phyloP scores from a whole-genome alignment of 2,113 vertebrate species.

The Archilochus colubris region DNA sequence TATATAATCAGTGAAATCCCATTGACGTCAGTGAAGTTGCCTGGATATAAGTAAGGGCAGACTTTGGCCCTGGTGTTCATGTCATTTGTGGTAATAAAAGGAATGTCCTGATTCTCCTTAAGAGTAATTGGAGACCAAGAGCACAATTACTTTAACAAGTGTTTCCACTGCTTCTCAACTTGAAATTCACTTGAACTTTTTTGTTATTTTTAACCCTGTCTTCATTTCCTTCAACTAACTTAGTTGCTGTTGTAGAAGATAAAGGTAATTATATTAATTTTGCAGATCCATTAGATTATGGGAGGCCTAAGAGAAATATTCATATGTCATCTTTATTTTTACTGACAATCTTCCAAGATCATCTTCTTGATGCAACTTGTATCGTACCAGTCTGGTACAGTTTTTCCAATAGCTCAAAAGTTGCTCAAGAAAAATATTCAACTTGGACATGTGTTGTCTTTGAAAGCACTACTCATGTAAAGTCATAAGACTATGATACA shows the following conservation, averaged over 20 bases:
- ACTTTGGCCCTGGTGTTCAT: slow-evolving; percentile 36
- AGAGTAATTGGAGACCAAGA: slow-evolving; percentile 10
- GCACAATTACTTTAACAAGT: slow-evolving; percentile 59
- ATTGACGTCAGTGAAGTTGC: slow-evolving; percentile 64
- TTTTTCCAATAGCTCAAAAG: slow-evolving; percentile 43
- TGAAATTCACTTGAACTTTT: slow-evolving; percentile 17
- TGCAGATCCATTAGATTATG: neutral
- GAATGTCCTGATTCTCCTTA: slow-evolving; percentile 61
- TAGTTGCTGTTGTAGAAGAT: neutral
- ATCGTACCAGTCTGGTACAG: slow-evolving; percentile 29
- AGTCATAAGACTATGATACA: slow-evolving; percentile 63
- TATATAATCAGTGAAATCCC: slow-evolving; percentile 62
- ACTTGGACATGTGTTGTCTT: slow-evolving; percentile 8
- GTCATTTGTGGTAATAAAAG: slow-evolving; percentile 61
- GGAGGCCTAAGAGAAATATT: neutral
- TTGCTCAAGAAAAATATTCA: slow-evolving; percentile 45
- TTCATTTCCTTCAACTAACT: neutral
- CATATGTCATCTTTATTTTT: slow-evolving; percentile 37
- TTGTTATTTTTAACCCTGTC: neutral
- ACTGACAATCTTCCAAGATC: slow-evolving; percentile 45
- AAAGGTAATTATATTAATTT: neutral
- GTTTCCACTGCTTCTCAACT: slow-evolving; percentile 52
- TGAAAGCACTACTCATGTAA: slow-evolving; percentile 24
- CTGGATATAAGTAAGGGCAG: slow-evolving; percentile 50
- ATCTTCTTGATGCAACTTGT: slow-evolving; percentile 35